A percentile compares a stretch with the other conserved stretches of the same genome.
Conservation (phyloP, 2,797 vertebrate species). For the Aselliscus stoliczkanus region DNA sequence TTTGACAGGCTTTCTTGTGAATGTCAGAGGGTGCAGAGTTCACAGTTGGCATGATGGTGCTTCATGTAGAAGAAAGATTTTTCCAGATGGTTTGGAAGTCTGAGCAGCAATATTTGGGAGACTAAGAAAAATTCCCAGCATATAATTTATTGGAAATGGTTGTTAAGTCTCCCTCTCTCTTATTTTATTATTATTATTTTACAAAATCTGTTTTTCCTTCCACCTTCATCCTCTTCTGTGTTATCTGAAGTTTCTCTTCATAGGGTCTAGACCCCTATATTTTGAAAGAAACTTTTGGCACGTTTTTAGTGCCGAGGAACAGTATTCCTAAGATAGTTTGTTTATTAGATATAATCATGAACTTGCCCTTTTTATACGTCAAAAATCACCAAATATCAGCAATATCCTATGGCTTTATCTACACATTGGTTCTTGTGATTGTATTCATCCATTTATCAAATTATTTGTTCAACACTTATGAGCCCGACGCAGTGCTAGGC, state of each 20-base stretch:
- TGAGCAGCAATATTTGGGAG: slow-evolving; percentile 11
- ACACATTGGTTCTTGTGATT: background rate
- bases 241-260: background rate
- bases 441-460: background rate
- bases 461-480: background rate
- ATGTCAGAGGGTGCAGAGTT: background rate
- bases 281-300: background rate
- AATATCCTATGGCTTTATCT: background rate
- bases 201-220: background rate
- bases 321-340: background rate
- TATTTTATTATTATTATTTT: background rate
- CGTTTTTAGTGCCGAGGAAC: background rate
- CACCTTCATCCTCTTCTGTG: background rate
- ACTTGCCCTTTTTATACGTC: background rate
- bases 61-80: slow-evolving; percentile 49
- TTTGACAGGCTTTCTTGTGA: background rate
- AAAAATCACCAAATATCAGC: background rate
- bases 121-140: background rate
- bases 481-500: background rate
- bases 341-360: background rate
- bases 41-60: background rate
- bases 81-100: slow-evolving; percentile 59
- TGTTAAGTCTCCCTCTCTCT: background rate
- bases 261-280: background rate
- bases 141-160: slow-evolving; percentile 39